Evolutionary conservation across 2,888 invertebrate genomes (phyloP).

Genomic region (Crioceris asparagi): DNA sequence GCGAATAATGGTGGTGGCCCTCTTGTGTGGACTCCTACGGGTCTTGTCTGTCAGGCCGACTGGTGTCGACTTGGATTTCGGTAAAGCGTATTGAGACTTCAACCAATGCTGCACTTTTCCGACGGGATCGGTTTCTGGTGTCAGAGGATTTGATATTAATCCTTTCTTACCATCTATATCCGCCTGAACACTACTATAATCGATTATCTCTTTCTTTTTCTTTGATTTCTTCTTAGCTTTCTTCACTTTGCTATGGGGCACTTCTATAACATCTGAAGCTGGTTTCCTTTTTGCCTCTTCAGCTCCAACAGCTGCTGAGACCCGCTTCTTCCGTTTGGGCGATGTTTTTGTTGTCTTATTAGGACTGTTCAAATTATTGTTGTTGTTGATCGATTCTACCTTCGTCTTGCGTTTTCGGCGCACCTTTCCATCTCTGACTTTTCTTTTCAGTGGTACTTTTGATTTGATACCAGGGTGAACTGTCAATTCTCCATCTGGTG

Average conservation of each 20-base stretch:
- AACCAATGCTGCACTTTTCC: conserved; percentile 83
- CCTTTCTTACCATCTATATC: conserved; percentile 45
- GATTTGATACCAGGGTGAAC: conserved; percentile 77
- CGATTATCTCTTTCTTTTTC: conserved; percentile 64
- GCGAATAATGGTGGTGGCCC: conserved; percentile 37
- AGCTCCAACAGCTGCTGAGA: conserved; percentile 39
- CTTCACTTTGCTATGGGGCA: conserved; percentile 36
- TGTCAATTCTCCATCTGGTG: conserved; percentile 54
- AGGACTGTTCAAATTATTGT: conserved; percentile 30
- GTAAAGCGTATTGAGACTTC: conserved; percentile 59
- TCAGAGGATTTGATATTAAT: conserved; percentile 30
- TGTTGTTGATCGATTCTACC: conserved; percentile 25
- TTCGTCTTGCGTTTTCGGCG: conserved; percentile 38
- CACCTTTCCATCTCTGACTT: conserved; percentile 55
- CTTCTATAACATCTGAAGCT: conserved; percentile 30
- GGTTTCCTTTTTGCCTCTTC: conserved; percentile 45
- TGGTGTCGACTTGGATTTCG: conserved; percentile 79
- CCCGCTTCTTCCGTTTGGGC: conserved; percentile 37
- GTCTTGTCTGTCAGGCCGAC: conserved; percentile 53
- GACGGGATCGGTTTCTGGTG: conserved; percentile 43
- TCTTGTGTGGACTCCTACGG: conserved; percentile 43
- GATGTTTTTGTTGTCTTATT: conserved; percentile 31
- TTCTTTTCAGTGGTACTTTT: conserved; percentile 77
- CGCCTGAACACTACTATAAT: conserved; percentile 61
- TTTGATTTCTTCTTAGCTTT: conserved; percentile 43